These are phyloP conservation scores for Battus philenor DNA, from an alignment of 1,140 invertebrate genomes.

Conservation along the genomic window DNA sequence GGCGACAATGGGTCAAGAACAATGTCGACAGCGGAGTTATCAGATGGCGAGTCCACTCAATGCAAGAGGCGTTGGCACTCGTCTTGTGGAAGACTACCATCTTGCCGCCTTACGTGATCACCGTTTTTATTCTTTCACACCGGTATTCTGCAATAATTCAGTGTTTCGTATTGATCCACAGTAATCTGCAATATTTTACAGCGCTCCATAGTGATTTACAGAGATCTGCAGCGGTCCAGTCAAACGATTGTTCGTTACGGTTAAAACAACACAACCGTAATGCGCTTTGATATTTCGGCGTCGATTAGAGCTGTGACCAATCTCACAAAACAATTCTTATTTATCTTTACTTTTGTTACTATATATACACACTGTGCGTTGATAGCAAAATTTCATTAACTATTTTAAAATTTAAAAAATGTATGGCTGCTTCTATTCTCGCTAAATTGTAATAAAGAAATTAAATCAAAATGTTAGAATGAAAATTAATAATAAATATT, in stretches of 20 bases:
- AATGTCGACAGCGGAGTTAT: conserved; percentile 60
- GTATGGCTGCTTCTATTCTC: not conserved
- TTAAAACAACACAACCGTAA: no score
- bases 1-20: conserved; percentile 54
- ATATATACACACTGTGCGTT: no score
- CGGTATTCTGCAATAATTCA: no score
- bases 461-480: not conserved
- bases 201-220: not conserved
- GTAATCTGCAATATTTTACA: not conserved
- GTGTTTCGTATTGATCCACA: not conserved
- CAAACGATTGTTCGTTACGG: no score
- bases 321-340: no score
- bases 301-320: no score
- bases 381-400: no score
- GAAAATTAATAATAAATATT: not conserved
- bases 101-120: conserved; percentile 62
- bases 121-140: no score
- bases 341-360: no score
- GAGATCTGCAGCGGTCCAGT: no score
- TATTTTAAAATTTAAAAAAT: no score
- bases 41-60: conserved; percentile 55
- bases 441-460: not conserved
- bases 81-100: conserved; percentile 57
- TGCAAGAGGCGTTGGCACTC: conserved; percentile 66
- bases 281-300: no score